Evolutionary conservation across 2,113 vertebrate genomes (phyloP), one percentile per base, ranked within the genome.

Genomic region (Puma concolor): DNA sequence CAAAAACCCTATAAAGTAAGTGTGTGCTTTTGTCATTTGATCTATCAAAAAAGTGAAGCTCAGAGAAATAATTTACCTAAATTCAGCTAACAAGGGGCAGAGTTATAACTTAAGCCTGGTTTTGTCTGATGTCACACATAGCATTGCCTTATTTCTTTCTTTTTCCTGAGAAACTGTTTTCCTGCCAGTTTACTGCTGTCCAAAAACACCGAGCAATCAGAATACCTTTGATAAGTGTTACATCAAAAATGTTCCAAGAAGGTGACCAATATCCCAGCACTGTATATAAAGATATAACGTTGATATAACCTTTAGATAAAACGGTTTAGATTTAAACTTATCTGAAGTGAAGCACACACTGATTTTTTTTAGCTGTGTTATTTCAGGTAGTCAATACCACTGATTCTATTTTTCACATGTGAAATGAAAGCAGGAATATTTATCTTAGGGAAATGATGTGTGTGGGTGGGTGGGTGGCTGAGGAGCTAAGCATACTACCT

Each of bases 111-210:
- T 44, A 92, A 71, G 31, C 50, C 10, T 93, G 15, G 4, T 57
- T 93, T 97, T 66, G 5, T 89, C 50, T 79, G 57, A 81, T 52
- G 25, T 14, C 44, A 54, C 27, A 72, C 5, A 86, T 10, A 63
- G 4, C 25, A 57, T 9, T 63, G 10, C 72, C 21, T 27, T 72
- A 8, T 25, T 85, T 96, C 85, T 44, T 6, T 54, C 14, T 88
- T 64, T 11, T 77, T 89, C 27, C 41, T 54, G 31, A 95, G 44
- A 41, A 94, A 82, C 63, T 82, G 31, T 41, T 89, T 87, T 71
- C 13, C 11, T 17, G 1, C 88, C 50, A 77, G 31, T 25, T 57
- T 41, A n/a, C 16, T 44, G 8, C 17, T 77, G 50, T 77, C 36
- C 13, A 29, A 94, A 63, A 48, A 27, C 44, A 84, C 2, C 9